These are phyloP conservation scores for Thamnophis sirtalis DNA, from an alignment of 2,113 vertebrate genomes.

Conservation along the genomic window DNA sequence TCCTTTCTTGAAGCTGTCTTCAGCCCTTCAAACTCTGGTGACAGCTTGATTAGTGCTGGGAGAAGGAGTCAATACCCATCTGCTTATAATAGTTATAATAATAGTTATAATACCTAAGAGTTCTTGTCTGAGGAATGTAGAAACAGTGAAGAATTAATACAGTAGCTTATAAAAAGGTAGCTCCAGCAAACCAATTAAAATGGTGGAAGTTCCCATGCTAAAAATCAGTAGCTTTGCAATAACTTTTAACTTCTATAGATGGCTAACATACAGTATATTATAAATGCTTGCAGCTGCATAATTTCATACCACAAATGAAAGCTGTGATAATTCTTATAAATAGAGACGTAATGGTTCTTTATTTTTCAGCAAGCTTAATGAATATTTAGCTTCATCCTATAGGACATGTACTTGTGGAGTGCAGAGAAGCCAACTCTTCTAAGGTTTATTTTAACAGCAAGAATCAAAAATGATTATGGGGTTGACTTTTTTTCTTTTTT, in stretches of 20 bases:
- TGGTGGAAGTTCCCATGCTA: background rate
- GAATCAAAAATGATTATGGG: slow-evolving; percentile 22
- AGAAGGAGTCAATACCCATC: slow-evolving; percentile 27
- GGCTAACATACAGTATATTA: slow-evolving; percentile 29
- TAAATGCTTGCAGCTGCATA: slow-evolving; percentile 30
- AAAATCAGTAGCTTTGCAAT: slow-evolving; percentile 55
- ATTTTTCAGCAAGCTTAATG: slow-evolving; percentile 26
- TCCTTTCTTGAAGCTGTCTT: slow-evolving; percentile 29
- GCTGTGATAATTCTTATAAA: slow-evolving; percentile 20
- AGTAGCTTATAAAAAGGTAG: slow-evolving; percentile 26
- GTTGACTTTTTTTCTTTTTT: background rate
- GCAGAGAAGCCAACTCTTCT: background rate
- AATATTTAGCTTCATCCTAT: slow-evolving; percentile 35
- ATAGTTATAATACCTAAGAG: slow-evolving; percentile 51
- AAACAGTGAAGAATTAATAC: slow-evolving; percentile 37
- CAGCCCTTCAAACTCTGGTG: slow-evolving; percentile 43
- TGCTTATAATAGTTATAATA: slow-evolving; percentile 48
- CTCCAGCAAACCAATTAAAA: slow-evolving; percentile 52
- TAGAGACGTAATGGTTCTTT: slow-evolving; percentile 5
- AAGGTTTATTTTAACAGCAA: background rate
- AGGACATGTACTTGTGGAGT: slow-evolving; percentile 15
- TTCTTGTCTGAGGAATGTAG: slow-evolving; percentile 46
- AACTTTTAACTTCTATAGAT: slow-evolving; percentile 29
- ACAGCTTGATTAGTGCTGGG: slow-evolving; percentile 45
- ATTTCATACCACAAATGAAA: slow-evolving; percentile 45